Percentiles rank a stretch among this genome's conserved stretches.
phyloP scores from a whole-genome alignment of 2,888 invertebrate species.

The Embidobia sp. region DNA sequence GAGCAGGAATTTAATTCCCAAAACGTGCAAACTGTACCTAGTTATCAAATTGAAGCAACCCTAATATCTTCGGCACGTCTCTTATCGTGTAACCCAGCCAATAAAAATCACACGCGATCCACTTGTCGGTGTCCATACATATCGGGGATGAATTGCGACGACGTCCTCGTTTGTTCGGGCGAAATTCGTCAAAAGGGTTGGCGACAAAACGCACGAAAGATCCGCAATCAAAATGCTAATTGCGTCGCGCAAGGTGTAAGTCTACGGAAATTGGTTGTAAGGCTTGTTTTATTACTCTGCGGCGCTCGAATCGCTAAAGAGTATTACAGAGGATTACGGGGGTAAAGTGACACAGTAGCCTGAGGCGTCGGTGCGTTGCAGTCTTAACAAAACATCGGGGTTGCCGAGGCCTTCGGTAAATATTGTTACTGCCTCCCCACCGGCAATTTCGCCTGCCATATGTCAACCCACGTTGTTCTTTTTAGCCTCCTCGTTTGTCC shows the following conservation, averaged over 20 bases:
- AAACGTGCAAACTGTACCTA: no score
- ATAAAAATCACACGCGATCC: no score
- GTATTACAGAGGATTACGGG: slow-evolving; percentile 79
- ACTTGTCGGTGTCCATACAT: no score
- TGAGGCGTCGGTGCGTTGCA: slow-evolving; percentile 72
- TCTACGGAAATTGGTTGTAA: slow-evolving; percentile 79
- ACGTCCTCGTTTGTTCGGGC: no score
- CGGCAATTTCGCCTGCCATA: slow-evolving; percentile 80
- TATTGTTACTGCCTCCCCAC: slow-evolving; percentile 80
- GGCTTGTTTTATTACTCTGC: slow-evolving; percentile 74
- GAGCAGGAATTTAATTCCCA: no score
- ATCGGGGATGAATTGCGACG: no score
- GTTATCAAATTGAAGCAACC: no score
- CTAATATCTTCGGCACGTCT: no score
- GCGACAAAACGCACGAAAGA: slow-evolving; percentile 56
- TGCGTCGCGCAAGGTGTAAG: slow-evolving; percentile 77
- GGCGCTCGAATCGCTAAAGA: slow-evolving; percentile 75
- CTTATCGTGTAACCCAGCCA: no score
- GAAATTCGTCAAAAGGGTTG: slow-evolving; percentile 42
- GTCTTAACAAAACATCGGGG: slow-evolving; percentile 81
- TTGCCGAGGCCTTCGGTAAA: slow-evolving; percentile 78
- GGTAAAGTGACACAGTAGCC: slow-evolving; percentile 78
- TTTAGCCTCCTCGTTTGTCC: slow-evolving; percentile 67
- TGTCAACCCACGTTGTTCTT: slow-evolving; percentile 76
- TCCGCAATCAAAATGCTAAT: slow-evolving; percentile 80